Base-by-base conservation (phyloP, 2,797 vertebrate species). In the Hippocampus kuda region DNA sequence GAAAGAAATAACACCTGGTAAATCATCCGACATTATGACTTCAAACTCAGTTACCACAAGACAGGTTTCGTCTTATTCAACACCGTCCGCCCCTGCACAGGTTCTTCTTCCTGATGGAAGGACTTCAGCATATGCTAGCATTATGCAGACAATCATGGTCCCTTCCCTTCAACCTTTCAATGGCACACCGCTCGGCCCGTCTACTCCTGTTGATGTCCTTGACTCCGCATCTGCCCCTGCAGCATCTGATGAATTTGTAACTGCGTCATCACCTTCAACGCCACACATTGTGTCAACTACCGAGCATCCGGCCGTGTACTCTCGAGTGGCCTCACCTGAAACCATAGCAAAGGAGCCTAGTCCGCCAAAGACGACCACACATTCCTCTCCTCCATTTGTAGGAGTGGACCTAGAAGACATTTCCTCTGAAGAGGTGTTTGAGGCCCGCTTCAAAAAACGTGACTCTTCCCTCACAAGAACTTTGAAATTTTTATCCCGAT, bases 401-500 rank as follows among this genome's bases (percentile, higher is more conserved):
- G 84, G 82, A 75, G 67, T 16, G 30, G 80, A 89, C 49, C 91
- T 99, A 9, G 87, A 93, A 66, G 93, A 99, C 84, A 91, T 99
- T 1, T 90, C 92, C 64, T 98, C 97, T 0, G 94, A 99, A 80
- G 95, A 97, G 42, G 88, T 99, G 61, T 99, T 99, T 9, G 93
- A 99, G 75, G 90, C 96, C 13, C 94, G 94, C 71, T 99, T 98
- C 83, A 99, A 98, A 84, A 93, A 93, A 70, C 92, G 94, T 0
- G 93, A 97, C 73, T 97, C 95, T 0, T 95, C 96, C 0, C 90
- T 99, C 46, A 90, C 92, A 3, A 91, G 94, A 62, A 93, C 95
- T 11, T 86, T 98, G 10, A 95, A 94, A 75, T 91, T 94, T 57
- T 89, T 99, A 65, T 93, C 93, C 18, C 88, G 94, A 71, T 92